Evolutionary conservation across 2,797 vertebrate genomes (phyloP).

Genomic region (Pipistrellus nathusii): DNA sequence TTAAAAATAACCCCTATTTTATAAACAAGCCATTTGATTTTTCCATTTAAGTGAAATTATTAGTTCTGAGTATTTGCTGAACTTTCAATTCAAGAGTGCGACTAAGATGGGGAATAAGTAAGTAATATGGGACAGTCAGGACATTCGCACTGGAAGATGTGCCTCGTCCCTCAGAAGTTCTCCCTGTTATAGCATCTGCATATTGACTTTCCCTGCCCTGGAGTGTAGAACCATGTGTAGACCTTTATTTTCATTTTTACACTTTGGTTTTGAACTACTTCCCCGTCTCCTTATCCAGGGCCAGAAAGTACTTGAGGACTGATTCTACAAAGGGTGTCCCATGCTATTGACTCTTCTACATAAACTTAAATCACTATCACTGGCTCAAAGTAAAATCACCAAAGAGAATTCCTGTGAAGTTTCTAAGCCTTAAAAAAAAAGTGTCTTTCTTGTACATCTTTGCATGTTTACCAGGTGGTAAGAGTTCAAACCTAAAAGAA

Average conservation of each 20-base stretch:
- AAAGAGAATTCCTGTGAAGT: slow-evolving; percentile 47
- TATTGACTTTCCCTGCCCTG: not conserved
- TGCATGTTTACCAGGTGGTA: slow-evolving; percentile 54
- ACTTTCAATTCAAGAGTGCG: slow-evolving; percentile 50
- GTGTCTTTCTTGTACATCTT: slow-evolving; percentile 57
- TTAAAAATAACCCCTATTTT: slow-evolving; percentile 53
- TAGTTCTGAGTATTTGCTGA: slow-evolving; percentile 60
- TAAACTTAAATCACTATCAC: slow-evolving; percentile 31
- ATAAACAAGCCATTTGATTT: slow-evolving; percentile 63
- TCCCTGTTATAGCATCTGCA: not conserved
- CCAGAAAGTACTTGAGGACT: slow-evolving; percentile 33
- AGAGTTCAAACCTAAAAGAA: slow-evolving; percentile 46
- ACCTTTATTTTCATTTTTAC: slow-evolving; percentile 61
- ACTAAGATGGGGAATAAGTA: slow-evolving; percentile 15
- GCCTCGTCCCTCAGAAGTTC: not conserved
- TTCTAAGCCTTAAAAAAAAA: slow-evolving; percentile 43
- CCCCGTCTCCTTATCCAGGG: slow-evolving; percentile 3
- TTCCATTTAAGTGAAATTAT: slow-evolving; percentile 68
- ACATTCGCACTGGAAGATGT: slow-evolving; percentile 2
- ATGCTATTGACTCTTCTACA: slow-evolving; percentile 44
- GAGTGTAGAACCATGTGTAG: not conserved
- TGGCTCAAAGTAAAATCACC: slow-evolving; percentile 58
- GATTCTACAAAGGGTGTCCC: slow-evolving; percentile 9
- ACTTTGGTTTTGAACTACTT: slow-evolving; percentile 55
- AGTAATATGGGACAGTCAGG: not conserved